These are phyloP conservation scores for Melikaiella ostensackeni DNA, from an alignment of 2,888 invertebrate genomes.

Conservation along the genomic window DNA sequence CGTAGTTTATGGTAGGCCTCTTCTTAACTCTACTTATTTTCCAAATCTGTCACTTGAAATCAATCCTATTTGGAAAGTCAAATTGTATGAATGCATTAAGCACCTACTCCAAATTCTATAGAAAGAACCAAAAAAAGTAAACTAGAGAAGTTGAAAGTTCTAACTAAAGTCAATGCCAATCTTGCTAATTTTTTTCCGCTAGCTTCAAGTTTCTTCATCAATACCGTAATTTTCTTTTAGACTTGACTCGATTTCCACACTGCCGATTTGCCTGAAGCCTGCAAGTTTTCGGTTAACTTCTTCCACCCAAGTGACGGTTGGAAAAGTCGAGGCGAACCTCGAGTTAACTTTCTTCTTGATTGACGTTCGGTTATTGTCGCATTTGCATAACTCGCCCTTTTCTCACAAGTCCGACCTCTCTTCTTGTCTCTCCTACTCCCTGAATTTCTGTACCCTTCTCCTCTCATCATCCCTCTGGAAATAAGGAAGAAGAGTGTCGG, in stretches of 20 bases:
- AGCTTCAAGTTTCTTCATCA: not conserved
- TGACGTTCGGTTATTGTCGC: constrained; percentile 75
- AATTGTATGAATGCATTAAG: too few species aligned
- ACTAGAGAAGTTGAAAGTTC: not conserved
- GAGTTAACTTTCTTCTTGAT: constrained; percentile 73
- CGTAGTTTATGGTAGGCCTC: too few species aligned
- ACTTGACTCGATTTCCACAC: constrained; percentile 29
- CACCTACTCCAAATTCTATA: too few species aligned
- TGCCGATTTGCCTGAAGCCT: constrained; percentile 23
- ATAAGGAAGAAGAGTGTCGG: constrained; percentile 52
- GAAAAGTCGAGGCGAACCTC: constrained; percentile 54
- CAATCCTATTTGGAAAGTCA: too few species aligned
- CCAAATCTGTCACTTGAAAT: too few species aligned
- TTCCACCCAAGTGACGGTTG: constrained; percentile 29
- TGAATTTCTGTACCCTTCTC: constrained; percentile 45
- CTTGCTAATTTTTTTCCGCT: not conserved
- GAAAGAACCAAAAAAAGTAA: not conserved
- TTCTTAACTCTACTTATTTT: too few species aligned
- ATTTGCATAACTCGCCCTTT: constrained; percentile 73
- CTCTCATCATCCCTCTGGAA: constrained; percentile 53
- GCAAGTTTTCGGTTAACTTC: constrained; percentile 32
- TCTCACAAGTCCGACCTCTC: constrained; percentile 50
- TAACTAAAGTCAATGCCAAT: not conserved
- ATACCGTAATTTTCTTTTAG: not conserved
- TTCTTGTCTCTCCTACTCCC: constrained; percentile 46